Evolutionary conservation across 1,140 invertebrate species (phyloP).

Genomic region (Drosophila lowei): DNA sequence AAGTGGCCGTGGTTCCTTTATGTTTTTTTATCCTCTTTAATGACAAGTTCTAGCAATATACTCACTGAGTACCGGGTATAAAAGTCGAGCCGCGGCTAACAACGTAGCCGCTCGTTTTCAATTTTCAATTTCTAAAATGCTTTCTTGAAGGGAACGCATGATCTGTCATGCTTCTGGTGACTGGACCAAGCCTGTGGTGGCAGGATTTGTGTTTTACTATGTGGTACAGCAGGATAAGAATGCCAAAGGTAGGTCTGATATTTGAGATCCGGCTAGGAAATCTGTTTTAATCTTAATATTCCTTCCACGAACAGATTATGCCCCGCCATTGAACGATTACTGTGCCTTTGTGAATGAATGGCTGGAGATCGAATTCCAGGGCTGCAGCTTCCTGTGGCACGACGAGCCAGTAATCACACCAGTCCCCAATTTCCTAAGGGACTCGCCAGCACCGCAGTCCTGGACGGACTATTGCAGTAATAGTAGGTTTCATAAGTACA

Average conservation of each 20-base stretch:
- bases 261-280: constrained; percentile 50
- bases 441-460: constrained; percentile 67
- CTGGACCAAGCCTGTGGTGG: constrained; percentile 90
- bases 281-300: not conserved
- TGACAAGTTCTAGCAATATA: no score
- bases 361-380: constrained; percentile 92
- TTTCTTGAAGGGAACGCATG: constrained; percentile 88
- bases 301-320: constrained; percentile 84
- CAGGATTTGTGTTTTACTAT: constrained; percentile 97
- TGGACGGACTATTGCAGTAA: constrained; percentile 69
- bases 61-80: no score
- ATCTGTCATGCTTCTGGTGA: constrained; percentile 97
- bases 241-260: constrained; percentile 84
- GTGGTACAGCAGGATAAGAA: constrained; percentile 89
- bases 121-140: not conserved
- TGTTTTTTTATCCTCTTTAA: no score
- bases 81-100: no score
- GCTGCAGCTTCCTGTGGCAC: constrained; percentile 70
- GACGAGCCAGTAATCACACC: constrained; percentile 56
- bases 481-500: constrained; percentile 22
- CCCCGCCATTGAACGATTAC: constrained; percentile 87
- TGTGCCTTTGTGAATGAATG: constrained; percentile 94
- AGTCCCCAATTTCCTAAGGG: constrained; percentile 73
- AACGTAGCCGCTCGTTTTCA: no score
- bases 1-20: no score